phyloP scores from a whole-genome alignment of 2,888 invertebrate species.

The Osedax fenrisi region DNA sequence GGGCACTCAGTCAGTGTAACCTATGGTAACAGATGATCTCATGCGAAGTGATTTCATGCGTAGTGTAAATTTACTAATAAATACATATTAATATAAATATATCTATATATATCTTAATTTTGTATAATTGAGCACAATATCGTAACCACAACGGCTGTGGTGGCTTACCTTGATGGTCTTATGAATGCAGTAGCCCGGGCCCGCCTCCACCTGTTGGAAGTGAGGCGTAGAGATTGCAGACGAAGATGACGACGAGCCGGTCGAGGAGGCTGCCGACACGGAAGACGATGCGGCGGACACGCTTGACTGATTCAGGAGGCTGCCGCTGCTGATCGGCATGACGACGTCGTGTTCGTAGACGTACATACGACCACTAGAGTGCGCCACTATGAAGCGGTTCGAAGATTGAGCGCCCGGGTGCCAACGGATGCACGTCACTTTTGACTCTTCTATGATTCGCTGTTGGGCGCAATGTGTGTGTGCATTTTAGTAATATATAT shows the following conservation, averaged over 20 bases:
- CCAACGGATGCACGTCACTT: slow-evolving; percentile 94
- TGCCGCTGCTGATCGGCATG: slow-evolving; percentile 53
- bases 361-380: slow-evolving; percentile 89
- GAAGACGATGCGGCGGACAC: not conserved
- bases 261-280: not conserved
- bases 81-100: no score
- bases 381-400: slow-evolving; percentile 82
- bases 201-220: slow-evolving; percentile 86
- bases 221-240: slow-evolving; percentile 61
- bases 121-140: no score
- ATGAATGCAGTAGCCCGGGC: slow-evolving; percentile 81
- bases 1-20: no score
- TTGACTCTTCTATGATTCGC: slow-evolving; percentile 80
- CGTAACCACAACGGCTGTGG: no score
- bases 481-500: no score
- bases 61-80: no score
- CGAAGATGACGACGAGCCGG: slow-evolving; percentile 45
- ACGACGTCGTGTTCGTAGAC: slow-evolving; percentile 69
- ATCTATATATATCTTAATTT: no score
- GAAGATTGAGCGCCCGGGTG: slow-evolving; percentile 86
- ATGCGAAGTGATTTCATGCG: no score
- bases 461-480: no score
- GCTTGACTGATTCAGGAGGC: no score
- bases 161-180: slow-evolving; percentile 46
- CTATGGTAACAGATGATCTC: no score